Evolutionary conservation across 2,888 invertebrate species (phyloP), one percentile per base, ranked within the genome.

Genomic region (Hydrotaea diabolus): DNA sequence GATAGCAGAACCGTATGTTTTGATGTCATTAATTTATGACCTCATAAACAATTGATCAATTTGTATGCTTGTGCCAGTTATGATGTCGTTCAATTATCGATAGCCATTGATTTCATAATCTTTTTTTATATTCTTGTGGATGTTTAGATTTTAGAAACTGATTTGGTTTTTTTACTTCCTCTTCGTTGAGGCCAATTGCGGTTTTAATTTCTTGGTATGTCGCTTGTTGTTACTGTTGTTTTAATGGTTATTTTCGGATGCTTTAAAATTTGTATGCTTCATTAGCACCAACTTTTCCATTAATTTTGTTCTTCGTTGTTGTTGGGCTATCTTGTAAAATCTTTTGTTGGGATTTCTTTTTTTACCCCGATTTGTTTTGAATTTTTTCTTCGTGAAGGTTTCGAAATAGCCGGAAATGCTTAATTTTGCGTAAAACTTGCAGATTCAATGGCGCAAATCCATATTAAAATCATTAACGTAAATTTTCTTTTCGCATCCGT

Each of bases 361-460:
- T 66, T 17, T 73, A 26, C 76, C 13, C 36, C 43, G 39, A 53
- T 75, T 77, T 69, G 55, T 26, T 53, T 46, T n/a, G n/a, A 13
- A 11, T 43, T 73, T 57, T 76, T 77, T 49, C 26, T 80, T 76
- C 31, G 31, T 19, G n/a, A n/a, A 62, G 66, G 2, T 57, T 21
- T 55, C 19, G 2, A 17, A 21, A 82, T 77, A 73, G 69, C 57
- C 79, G 74, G 79, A 82, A 82, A 79, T 86, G 84, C 83, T 85
- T 85, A 85, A 86, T 86, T 86, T 83, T 83, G 86, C 82, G 80
- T 86, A 80, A 83, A 83, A 86, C 77, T 81, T 72, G 62, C 69
- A 80, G 46, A 79, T 53, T 84, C 77, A 85, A 81, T 82, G 84
- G 64, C 72, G 81, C 86, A 84, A 75, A 85, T 73, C 76, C 72